Evolutionary conservation across 2,113 vertebrate genomes (phyloP).

Genomic region (Hippocampus comes): DNA sequence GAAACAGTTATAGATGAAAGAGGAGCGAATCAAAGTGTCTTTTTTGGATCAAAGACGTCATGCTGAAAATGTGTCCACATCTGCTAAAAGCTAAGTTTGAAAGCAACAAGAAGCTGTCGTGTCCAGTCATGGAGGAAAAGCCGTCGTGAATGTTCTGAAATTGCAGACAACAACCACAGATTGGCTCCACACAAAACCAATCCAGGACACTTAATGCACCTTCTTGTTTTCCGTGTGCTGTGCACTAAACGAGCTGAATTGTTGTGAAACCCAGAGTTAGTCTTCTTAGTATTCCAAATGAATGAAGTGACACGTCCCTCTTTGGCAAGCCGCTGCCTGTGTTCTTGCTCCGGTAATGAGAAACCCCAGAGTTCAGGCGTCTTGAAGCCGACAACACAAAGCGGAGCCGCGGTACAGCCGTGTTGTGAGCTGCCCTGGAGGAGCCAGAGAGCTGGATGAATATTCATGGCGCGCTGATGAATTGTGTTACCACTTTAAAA

Average conservation of each 20-base stretch:
- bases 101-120: no score
- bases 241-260: constrained; percentile 14
- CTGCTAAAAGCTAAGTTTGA: no score
- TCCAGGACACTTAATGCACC: constrained; percentile 28
- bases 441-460: constrained; percentile 57
- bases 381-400: constrained; percentile 49
- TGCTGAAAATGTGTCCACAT: no score
- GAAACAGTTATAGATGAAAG: no score
- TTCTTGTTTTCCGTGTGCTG: constrained; percentile 6
- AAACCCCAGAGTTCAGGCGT: constrained; percentile 65
- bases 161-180: constrained; percentile 53
- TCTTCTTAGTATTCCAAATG: constrained; percentile 56
- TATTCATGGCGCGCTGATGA: constrained; percentile 66
- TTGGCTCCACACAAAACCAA: constrained; percentile 28
- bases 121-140: constrained; percentile 12
- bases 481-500: constrained; percentile 65
- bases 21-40: no score
- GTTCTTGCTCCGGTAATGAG: constrained; percentile 61
- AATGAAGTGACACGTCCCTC: constrained; percentile 63
- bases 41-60: no score
- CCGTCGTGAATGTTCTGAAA: constrained; percentile 58
- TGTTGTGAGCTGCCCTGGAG: constrained; percentile 54
- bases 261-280: not conserved
- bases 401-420: constrained; percentile 52
- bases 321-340: constrained; percentile 46